Conservation (phyloP, 37 sponge, comb jelly and placozoan species). For the Aplysina aerophoba region DNA sequence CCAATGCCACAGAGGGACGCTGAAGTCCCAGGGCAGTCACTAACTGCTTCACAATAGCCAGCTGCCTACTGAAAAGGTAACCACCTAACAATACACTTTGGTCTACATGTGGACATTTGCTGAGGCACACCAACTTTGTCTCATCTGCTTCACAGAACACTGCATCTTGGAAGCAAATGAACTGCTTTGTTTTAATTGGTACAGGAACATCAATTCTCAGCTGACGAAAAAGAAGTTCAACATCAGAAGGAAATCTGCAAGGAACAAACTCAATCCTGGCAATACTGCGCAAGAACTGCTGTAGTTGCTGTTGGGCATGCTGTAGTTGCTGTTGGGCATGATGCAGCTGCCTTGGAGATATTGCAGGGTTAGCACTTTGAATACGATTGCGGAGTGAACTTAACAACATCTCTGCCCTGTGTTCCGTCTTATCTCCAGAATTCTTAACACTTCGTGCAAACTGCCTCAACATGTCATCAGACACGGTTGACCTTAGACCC, state of each 20-base stretch:
- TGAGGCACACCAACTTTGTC: neutral
- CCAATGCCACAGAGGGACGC: neutral
- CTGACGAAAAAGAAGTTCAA: neutral
- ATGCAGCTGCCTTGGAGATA: no score
- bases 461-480: neutral
- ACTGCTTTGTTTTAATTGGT: neutral
- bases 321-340: no score
- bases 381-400: neutral
- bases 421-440: neutral
- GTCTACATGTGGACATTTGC: neutral
- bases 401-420: neutral
- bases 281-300: neutral
- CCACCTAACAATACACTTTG: neutral
- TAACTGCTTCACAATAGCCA: neutral
- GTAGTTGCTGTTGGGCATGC: neutral
- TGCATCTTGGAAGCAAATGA: neutral
- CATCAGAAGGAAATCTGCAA: neutral
- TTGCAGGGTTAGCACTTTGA: no score
- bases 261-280: constrained; percentile 24
- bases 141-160: constrained; percentile 12
- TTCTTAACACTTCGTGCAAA: neutral
- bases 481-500: neutral
- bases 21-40: neutral
- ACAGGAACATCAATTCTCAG: neutral
- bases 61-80: no score